Percentiles rank a stretch among this genome's conserved stretches.
These are phyloP conservation scores for Streptopelia turtur DNA, from an alignment of 2,797 vertebrate species.

Conservation along the genomic window DNA sequence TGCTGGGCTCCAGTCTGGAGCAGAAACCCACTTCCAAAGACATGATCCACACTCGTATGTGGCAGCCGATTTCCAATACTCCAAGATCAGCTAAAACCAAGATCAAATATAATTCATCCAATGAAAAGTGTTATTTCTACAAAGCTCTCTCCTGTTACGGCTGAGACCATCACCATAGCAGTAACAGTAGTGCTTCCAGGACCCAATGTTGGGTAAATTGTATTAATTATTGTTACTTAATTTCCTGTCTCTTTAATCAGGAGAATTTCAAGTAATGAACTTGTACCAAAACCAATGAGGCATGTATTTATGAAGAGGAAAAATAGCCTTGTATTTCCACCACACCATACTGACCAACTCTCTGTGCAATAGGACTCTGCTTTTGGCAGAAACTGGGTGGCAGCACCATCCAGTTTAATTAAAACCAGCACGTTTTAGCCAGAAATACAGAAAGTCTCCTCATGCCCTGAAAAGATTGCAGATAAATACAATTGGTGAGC, in stretches of 20 bases:
- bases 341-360: not conserved
- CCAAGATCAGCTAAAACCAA: not conserved
- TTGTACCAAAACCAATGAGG: not conserved
- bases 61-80: not conserved
- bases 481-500: rapidly evolving
- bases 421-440: not conserved
- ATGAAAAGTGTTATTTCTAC: not conserved
- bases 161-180: not conserved
- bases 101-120: not conserved
- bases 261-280: not conserved
- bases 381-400: not conserved
- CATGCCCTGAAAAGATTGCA: no score
- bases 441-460: not conserved
- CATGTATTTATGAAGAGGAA: not conserved
- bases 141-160: not conserved
- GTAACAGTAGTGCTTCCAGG: not conserved
- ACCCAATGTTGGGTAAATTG: not conserved
- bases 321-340: not conserved
- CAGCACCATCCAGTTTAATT: not conserved
- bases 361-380: not conserved
- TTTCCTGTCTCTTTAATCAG: not conserved
- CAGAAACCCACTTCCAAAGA: not conserved
- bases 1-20: not conserved
- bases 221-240: not conserved
- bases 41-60: not conserved